Base-by-base conservation (phyloP, 2,113 vertebrate species). In the Labeo catla region DNA sequence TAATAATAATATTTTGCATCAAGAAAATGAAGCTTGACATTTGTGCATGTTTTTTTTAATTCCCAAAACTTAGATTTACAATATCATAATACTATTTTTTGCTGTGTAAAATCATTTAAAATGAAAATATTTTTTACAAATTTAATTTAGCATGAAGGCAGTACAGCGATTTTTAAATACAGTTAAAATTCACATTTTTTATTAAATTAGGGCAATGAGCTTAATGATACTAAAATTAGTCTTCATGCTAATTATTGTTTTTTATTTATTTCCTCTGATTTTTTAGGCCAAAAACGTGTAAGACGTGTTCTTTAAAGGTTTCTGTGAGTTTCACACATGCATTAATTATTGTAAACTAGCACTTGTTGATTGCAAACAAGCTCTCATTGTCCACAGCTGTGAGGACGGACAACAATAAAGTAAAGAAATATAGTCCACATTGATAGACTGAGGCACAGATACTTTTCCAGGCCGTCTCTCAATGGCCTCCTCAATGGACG, bases 401-500 rank as follows among this genome's bases (percentile, higher is more conserved):
- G 61, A 66, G 63, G 34, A 15, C 52, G 6, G 23, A 13, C 61
- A 70, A 54, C 76, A 81, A 68, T 59, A 68, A 85, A 86, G 34
- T n/a, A 59, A 80, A 54, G 61, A 68, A 84, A 84, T 49, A 84
- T 76, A 84, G 83, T 81, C 78, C 43, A 28, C 21, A 16, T 50
- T 81, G 81, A 88, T 86, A 84, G 87, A 84, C 84, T 86, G 79
- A 39, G 83, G 76, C 6, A 7, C 23, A 47, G 68, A 86, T 65
- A 80, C 80, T 61, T 72, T 79, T 88, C 70, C 77, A 49, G 45
- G 63, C 34, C 63, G 74, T 73, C 81, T 66, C 66, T 59, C 66
- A 76, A 84, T 65, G 74, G 65, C 59, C 76, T 13, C 73, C 83
- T 86, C 84, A 86, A 84, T 86, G 66, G 85, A 61, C 94, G 0